Evolutionary conservation across 2,113 vertebrate species (phyloP).

Genomic region (Columba livia): DNA sequence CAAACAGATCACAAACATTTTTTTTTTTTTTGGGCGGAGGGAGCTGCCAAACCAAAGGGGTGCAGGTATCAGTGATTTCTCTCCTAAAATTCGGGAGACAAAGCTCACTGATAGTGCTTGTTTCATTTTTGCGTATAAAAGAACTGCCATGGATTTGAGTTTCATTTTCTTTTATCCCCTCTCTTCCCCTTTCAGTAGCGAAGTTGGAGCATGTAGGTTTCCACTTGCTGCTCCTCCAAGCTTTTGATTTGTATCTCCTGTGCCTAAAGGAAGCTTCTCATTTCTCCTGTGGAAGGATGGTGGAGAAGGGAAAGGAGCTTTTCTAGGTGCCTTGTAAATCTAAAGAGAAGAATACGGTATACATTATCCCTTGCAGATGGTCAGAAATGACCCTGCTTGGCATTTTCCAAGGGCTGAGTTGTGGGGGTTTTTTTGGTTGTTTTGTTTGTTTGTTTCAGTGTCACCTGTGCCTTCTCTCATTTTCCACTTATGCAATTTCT

Average conservation of each 20-base stretch:
- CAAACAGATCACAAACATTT: neutral
- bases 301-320: neutral
- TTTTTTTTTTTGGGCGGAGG: fast-evolving
- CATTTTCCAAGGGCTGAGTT: neutral
- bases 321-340: neutral
- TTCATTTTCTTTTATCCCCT: fast-evolving
- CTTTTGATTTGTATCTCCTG: neutral
- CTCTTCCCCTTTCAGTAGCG: neutral
- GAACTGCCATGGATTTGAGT: neutral
- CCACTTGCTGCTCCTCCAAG: neutral
- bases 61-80: neutral
- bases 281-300: neutral
- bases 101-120: neutral
- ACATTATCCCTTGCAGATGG: neutral
- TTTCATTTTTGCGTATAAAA: neutral
- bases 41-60: neutral
- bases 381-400: neutral
- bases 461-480: neutral
- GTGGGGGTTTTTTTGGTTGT: neutral
- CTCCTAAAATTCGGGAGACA: neutral
- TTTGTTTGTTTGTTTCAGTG: neutral
- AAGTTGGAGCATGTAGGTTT: neutral
- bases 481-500: neutral
- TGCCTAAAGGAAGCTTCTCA: neutral
- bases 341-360: neutral